Evolutionary conservation across 2,113 vertebrate species (phyloP).

Genomic region (Chiloscyllium plagiosum): DNA sequence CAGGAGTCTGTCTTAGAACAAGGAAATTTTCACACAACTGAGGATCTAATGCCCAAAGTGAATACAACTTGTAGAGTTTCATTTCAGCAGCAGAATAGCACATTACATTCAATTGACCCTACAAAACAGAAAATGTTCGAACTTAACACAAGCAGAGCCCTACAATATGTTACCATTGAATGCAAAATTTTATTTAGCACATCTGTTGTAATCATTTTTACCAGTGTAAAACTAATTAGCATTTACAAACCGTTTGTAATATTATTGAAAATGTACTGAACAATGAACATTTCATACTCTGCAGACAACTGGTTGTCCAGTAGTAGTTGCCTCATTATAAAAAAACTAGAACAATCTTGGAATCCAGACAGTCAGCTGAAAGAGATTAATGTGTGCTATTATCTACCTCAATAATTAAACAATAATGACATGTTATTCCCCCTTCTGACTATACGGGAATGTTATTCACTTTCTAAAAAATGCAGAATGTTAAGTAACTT

Average conservation of each 20-base stretch:
- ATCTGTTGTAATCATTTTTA: neutral
- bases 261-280: neutral
- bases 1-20: neutral
- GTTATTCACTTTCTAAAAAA: neutral
- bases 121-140: neutral
- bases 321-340: neutral
- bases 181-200: neutral
- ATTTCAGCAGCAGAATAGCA: neutral
- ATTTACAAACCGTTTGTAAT: neutral
- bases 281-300: constrained; percentile 3
- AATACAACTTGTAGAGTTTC: neutral
- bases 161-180: neutral
- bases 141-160: neutral
- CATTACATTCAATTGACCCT: neutral
- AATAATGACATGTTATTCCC: constrained; percentile 1
- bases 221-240: neutral
- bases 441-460: neutral
- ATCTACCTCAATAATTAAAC: constrained; percentile 10
- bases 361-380: constrained; percentile 29
- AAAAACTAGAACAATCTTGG: neutral
- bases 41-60: neutral
- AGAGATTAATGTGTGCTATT: constrained; percentile 18
- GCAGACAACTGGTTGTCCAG: neutral
- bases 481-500: neutral
- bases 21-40: neutral